Conservation (phyloP, 2,113 vertebrate species). For the Puma concolor region DNA sequence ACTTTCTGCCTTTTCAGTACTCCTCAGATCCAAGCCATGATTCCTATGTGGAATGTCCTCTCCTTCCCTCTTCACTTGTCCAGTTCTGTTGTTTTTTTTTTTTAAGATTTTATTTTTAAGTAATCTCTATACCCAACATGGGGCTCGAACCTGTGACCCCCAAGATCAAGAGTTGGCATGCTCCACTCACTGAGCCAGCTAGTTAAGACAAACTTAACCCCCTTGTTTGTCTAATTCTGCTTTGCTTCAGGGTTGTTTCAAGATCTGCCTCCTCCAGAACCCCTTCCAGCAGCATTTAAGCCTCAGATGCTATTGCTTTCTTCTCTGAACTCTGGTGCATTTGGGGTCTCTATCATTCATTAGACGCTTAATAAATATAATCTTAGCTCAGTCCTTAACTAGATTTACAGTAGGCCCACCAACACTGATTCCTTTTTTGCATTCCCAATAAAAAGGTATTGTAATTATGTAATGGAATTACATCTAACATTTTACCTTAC, state of each 20-base stretch:
- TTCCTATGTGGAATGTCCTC: not conserved
- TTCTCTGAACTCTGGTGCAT: not conserved
- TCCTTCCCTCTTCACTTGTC: not conserved
- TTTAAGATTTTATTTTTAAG: too few species aligned
- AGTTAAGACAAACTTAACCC: too few species aligned
- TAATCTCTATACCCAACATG: too few species aligned
- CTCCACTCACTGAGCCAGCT: too few species aligned
- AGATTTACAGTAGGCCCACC: not conserved
- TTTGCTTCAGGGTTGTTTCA: not conserved
- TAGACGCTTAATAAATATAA: not conserved
- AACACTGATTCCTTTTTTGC: not conserved
- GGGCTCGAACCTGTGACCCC: too few species aligned
- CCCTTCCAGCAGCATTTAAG: not conserved
- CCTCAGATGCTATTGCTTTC: not conserved
- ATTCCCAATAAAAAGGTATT: not conserved
- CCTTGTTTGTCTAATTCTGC: constrained; percentile 20
- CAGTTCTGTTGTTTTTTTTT: not conserved
- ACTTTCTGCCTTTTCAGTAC: not conserved
- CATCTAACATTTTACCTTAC: not conserved
- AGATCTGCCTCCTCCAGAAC: not conserved
- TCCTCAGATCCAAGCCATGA: not conserved
- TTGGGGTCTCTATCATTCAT: not conserved
- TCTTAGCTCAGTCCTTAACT: not conserved
- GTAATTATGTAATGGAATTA: not conserved
- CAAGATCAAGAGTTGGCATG: too few species aligned